These are phyloP conservation scores for Teleiodes luculella DNA, from an alignment of 2,888 invertebrate species.

Conservation along the genomic window DNA sequence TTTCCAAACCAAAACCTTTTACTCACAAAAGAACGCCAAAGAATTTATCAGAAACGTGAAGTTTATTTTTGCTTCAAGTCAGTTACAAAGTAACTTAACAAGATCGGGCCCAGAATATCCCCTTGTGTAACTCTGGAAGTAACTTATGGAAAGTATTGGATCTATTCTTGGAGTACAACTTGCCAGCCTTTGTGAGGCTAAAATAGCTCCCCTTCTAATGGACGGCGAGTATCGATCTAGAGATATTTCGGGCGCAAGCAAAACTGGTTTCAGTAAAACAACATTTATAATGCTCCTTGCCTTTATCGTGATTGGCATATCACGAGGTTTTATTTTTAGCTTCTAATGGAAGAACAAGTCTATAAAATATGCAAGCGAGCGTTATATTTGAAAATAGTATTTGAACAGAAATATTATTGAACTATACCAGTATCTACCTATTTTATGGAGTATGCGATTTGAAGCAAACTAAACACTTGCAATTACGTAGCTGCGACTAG, in stretches of 20 bases:
- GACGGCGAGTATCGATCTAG: constrained; percentile 32
- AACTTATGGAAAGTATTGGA: constrained; percentile 57
- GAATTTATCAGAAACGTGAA: not conserved
- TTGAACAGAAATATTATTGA: not conserved
- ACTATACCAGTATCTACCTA: too few relatives aligned
- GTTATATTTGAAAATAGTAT: not conserved
- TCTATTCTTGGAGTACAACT: constrained; percentile 56
- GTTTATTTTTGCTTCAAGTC: constrained; percentile 15
- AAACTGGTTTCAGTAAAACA: constrained; percentile 15
- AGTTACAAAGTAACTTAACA: constrained; percentile 35
- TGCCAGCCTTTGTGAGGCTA: constrained; percentile 59
- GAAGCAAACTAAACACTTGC: too few relatives aligned
- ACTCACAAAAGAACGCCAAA: not conserved
- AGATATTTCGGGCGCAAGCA: constrained; percentile 29
- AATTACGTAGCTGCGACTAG: too few relatives aligned
- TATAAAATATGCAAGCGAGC: not conserved
- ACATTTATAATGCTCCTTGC: not conserved
- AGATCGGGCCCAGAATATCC: constrained; percentile 51
- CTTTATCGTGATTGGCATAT: constrained; percentile 13
- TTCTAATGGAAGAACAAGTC: not conserved
- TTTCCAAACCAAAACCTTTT: not conserved
- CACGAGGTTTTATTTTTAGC: constrained; percentile 11
- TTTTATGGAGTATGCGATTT: too few relatives aligned
- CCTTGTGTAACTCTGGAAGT: constrained; percentile 59
- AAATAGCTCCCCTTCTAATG: constrained; percentile 54